Base-by-base conservation (phyloP, 2,113 vertebrate species). In the Coturnix japonica region DNA sequence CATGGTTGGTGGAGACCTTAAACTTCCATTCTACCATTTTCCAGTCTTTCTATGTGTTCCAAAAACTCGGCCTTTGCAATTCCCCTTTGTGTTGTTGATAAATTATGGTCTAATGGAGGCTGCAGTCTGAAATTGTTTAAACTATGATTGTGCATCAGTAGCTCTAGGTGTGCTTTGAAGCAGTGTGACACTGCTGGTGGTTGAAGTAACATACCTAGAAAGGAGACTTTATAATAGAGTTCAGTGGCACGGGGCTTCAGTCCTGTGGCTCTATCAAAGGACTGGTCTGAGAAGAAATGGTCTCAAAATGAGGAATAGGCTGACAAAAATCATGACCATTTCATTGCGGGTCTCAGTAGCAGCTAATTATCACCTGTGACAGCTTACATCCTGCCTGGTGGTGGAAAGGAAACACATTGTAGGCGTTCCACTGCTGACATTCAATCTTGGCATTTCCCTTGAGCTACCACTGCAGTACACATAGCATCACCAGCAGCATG, bases 311-410 rank as follows among this genome's bases (percentile, higher is more conserved):
- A 96, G 77, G 93, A 56, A 80, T 35, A 39, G 2, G 2, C 30
- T 94, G 91, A 92, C 8, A 22, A 79, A 92, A 93, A 92, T 64
- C 47, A 14, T 71, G 53, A 95, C 26, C 39, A n/a, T 90, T 0
- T 0, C 1, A 2, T 1, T 81, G 37, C 7, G 3, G 37, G 33
- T 81, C 49, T 85, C 3, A 0, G 16, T 1, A 6, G 37, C 28
- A 49, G 28, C 81, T 91, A 35, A 80, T 89, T 85, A 87, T 53
- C 81, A 53, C 87, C 83, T 35, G 2, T 93, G 85, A 92, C 84
- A 89, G 44, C 56, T 77, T 93, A 94, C 92, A 96, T 96, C 95
- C 95, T 95, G 89, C 41, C 60, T 95, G 87, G 89, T 74, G 39
- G 61, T 74, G 95, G 46, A 92, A 94, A 93, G 92, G 94, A 94